Base-by-base conservation (phyloP, 2,797 vertebrate genomes). In the Peromyscus eremicus region DNA sequence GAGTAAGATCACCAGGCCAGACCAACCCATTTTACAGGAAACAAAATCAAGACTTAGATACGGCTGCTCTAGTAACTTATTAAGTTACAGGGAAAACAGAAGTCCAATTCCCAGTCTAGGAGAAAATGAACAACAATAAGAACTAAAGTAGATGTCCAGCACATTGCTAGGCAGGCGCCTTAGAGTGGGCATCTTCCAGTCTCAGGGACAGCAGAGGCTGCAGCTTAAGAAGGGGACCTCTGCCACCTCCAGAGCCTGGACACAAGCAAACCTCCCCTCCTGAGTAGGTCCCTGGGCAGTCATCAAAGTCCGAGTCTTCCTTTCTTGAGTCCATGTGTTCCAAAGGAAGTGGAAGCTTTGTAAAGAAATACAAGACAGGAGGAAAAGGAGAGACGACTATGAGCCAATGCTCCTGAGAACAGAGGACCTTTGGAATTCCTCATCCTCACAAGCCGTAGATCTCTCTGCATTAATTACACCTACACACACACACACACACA, bases 291-390 rank as follows among this genome's bases (percentile, higher is more conserved):
- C 6, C 29, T 1, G 4, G 49, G 29, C 14, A 21, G 0, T 80
- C 40, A 16, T 21, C n/a, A 49, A n/a, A 76, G 14, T 25, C 29
- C 19, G 2, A 14, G 5, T 32, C 49, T 75, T 76, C 27, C 80
- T 57, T 25, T 49, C 64, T 64, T 9, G 5, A 37, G 23, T n/a
- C 32, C 46, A 2, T 43, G 4, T 52, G 12, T 76, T 77, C 87
- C 84, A 70, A 49, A 94, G 62, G 84, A 92, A 92, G 32, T 0
- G 75, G 23, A 77, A 57, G 25, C 62, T 82, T 71, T 52, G 6
- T 89, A 86, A 84, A 94, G 80, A 83, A 82, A 90, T 27, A 52
- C 27, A 93, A 89, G 40, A 37, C 75, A 62, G 55, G 52, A 82
- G 40, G 23, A 27, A 80, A 66, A 75, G 11, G 27, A n/a, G 2